Conservation (phyloP, 2,797 vertebrate species). For the Diplodus puntazzo region DNA sequence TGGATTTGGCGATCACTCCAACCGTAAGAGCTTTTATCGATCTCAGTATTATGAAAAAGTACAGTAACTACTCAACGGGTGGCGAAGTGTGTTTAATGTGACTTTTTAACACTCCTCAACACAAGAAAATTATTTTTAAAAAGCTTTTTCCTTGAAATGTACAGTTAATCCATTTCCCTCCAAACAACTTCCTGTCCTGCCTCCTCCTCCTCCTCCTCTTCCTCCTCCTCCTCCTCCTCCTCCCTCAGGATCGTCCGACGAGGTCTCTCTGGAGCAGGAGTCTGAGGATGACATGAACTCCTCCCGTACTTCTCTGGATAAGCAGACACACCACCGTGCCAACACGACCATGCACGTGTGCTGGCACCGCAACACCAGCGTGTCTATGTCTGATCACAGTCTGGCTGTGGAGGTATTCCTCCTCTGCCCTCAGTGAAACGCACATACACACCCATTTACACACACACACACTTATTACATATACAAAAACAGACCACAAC, state of each 20-base stretch:
- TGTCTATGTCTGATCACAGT: constrained; percentile 96
- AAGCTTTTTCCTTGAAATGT: constrained; percentile 12
- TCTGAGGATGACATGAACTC: constrained; percentile 91
- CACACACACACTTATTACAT: not conserved
- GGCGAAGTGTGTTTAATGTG: not conserved
- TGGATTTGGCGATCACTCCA: constrained; percentile 80
- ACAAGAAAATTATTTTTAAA: not conserved
- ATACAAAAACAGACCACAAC: not conserved
- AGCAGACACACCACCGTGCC: constrained; percentile 92
- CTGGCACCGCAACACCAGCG: constrained; percentile 97
- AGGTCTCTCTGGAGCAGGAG: constrained; percentile 92
- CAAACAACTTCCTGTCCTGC: constrained; percentile 51
- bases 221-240: constrained; percentile 1
- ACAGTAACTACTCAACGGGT: not conserved
- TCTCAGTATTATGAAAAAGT: not conserved
- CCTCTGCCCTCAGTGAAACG: constrained; percentile 41
- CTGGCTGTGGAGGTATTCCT: constrained; percentile 93
- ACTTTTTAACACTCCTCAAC: not conserved
- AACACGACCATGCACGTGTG: constrained; percentile 97
- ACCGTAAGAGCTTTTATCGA: constrained; percentile 84
- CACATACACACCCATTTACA: not conserved
- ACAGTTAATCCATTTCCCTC: constrained; percentile 53
- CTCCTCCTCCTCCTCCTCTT: constrained; percentile 4
- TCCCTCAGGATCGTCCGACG: constrained; percentile 89
- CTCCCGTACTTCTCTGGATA: constrained; percentile 89